Percentiles rank a stretch among this genome's conserved stretches.
phyloP scores from a whole-genome alignment of 2,888 invertebrate species.

The Hymenopus coronatus region DNA sequence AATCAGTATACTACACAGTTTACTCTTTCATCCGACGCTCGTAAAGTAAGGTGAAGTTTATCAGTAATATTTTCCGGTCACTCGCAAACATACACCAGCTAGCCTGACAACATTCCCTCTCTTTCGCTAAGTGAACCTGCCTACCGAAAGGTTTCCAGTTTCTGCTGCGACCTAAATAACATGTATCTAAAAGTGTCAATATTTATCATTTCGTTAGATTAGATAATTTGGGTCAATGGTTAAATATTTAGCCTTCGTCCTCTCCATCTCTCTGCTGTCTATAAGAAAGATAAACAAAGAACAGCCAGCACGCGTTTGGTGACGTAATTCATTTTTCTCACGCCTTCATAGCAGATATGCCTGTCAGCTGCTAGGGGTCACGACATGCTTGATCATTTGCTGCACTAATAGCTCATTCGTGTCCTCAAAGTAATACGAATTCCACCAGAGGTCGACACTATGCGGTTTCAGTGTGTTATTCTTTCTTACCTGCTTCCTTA shows the following conservation, averaged over 20 bases:
- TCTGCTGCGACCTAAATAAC: not conserved
- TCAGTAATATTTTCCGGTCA: not conserved
- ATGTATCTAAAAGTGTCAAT: not conserved
- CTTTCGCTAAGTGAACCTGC: not conserved
- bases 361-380: not conserved
- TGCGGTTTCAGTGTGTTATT: too few relatives aligned
- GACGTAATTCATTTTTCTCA: not conserved
- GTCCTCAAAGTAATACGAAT: not conserved
- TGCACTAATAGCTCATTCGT: not conserved
- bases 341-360: not conserved
- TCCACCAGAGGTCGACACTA: not conserved
- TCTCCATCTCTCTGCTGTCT: not conserved
- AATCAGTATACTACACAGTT: not conserved
- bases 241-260: not conserved
- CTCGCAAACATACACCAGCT: not conserved
- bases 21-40: not conserved
- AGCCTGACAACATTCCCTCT: not conserved
- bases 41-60: not conserved
- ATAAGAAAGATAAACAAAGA: not conserved
- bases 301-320: not conserved
- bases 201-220: not conserved
- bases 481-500: too few relatives aligned
- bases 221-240: not conserved
- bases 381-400: not conserved
- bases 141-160: not conserved